Evolutionary conservation across 2,888 invertebrate genomes (phyloP).

Genomic region (Crocallis elinguaria): DNA sequence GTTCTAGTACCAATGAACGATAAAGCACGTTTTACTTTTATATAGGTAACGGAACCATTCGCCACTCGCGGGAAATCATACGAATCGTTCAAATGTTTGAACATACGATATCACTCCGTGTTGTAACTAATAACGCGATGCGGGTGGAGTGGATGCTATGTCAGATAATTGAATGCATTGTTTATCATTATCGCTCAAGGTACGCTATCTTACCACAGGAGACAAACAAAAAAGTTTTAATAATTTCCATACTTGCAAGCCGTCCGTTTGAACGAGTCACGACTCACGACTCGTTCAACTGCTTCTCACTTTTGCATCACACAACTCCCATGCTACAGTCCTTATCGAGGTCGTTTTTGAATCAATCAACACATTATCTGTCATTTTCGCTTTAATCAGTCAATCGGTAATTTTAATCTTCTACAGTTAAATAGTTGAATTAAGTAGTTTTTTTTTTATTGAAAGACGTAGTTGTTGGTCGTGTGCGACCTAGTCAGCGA

Average conservation of each 20-base stretch:
- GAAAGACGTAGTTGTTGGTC: no score
- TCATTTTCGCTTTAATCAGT: background rate
- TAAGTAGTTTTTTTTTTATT: no score
- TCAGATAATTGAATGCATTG: slow-evolving; percentile 24
- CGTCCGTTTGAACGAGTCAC: slow-evolving; percentile 1
- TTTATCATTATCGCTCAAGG: slow-evolving; percentile 26
- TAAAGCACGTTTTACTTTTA: slow-evolving; percentile 44
- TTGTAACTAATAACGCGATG: slow-evolving; percentile 36
- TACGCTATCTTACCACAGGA: slow-evolving; percentile 1
- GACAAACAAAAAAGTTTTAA: background rate
- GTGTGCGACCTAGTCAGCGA: no score
- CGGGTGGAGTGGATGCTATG: slow-evolving; percentile 37
- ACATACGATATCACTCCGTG: slow-evolving; percentile 36
- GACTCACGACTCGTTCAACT: background rate
- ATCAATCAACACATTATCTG: slow-evolving; percentile 29
- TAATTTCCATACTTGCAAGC: background rate
- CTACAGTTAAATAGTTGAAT: no score
- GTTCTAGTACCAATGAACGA: slow-evolving; percentile 41
- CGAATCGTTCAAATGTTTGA: slow-evolving; percentile 45
- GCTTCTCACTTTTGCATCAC: slow-evolving; percentile 4
- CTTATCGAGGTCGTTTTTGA: slow-evolving; percentile 23
- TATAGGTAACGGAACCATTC: slow-evolving; percentile 45
- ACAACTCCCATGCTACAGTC: background rate
- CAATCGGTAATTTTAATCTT: no score
- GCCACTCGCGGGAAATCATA: slow-evolving; percentile 34